Conservation (phyloP, 2,888 invertebrate genomes). For the Myopa tessellatipennis region DNA sequence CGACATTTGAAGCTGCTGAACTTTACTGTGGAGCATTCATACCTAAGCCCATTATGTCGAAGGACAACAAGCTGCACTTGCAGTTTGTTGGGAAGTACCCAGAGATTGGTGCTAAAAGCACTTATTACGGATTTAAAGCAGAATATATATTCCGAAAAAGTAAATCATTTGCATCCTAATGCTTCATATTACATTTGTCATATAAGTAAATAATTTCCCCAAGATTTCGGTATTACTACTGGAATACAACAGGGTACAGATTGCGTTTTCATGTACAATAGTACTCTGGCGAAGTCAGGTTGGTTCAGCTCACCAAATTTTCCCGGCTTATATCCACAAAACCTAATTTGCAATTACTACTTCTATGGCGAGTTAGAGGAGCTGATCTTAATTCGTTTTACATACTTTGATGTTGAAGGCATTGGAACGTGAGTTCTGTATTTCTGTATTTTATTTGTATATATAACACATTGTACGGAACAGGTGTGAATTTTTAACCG, state of each 20-base stretch:
- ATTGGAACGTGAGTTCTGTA: conserved; percentile 84
- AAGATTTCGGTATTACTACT: conserved; percentile 90
- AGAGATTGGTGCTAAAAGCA: conserved; percentile 73
- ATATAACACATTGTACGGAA: conserved; percentile 19
- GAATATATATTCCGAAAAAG: conserved; percentile 91
- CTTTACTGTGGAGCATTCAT: conserved; percentile 84
- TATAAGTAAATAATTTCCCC: no score
- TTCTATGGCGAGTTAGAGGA: conserved; percentile 85
- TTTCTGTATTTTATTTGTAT: background rate
- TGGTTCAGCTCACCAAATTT: conserved; percentile 88
- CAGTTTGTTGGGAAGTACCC: conserved; percentile 81
- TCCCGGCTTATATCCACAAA: conserved; percentile 89
- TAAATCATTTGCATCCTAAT: conserved; percentile 72
- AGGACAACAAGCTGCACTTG: conserved; percentile 84
- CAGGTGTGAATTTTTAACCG: conserved; percentile 90
- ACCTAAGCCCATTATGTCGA: conserved; percentile 93
- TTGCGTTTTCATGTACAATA: conserved; percentile 91
- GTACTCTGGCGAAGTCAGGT: conserved; percentile 82
- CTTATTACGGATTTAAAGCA: conserved; percentile 87
- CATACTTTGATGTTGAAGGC: conserved; percentile 94
- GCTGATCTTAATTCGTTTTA: conserved; percentile 85
- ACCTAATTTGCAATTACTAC: conserved; percentile 91
- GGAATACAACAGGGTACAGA: conserved; percentile 82
- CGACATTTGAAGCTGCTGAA: conserved; percentile 83
- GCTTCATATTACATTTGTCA: no score